Conservation (phyloP, 2,113 vertebrate genomes). For the Odontophorus gujanensis region DNA sequence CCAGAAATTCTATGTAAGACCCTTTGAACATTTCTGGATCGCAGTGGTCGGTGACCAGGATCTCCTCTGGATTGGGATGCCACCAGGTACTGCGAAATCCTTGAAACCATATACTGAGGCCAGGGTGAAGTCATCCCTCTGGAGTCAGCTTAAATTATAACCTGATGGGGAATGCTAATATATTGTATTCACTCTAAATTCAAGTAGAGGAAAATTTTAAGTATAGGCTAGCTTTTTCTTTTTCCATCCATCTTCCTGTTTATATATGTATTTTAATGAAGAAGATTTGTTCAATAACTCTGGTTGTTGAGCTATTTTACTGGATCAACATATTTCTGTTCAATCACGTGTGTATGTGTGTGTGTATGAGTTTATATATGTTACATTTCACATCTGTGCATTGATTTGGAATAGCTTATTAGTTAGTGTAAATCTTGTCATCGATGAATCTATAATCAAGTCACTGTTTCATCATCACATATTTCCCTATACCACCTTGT, state of each 20-base stretch:
- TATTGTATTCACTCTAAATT: background rate
- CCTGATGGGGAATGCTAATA: background rate
- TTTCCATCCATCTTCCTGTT: background rate
- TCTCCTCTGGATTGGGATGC: background rate
- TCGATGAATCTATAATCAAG: background rate
- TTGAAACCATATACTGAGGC: background rate
- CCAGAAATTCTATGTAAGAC: background rate
- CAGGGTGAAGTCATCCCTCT: background rate
- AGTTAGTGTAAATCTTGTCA: background rate
- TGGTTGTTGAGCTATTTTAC: background rate
- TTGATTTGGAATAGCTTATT: background rate
- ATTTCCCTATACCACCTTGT: background rate
- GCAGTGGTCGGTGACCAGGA: background rate
- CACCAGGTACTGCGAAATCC: no score
- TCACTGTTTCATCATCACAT: background rate
- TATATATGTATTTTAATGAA: background rate
- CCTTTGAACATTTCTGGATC: background rate
- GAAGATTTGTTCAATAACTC: background rate
- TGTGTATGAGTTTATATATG: no score
- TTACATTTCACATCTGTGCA: background rate
- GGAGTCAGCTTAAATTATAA: background rate
- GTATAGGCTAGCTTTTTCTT: background rate
- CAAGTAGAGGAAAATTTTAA: background rate
- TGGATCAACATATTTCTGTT: background rate
- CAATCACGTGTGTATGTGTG: no score